Evolutionary conservation across 2,888 invertebrate species (phyloP), one percentile per base, ranked within the genome.

Genomic region (Cephalotes varians): DNA sequence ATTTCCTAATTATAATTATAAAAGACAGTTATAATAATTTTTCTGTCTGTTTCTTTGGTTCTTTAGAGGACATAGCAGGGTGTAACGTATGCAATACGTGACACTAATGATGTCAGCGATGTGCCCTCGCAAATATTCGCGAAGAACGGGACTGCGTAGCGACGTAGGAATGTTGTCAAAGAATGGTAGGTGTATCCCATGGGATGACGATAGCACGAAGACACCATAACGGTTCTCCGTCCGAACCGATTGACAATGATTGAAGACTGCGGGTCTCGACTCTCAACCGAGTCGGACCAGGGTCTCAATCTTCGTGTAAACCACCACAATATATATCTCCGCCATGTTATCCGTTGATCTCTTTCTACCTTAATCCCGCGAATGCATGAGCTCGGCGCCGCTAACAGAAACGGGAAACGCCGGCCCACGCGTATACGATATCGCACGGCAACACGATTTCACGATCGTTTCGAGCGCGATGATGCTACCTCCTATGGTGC

Each of bases 231-330:
- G 92, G 92, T 92, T 90, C 90, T 89, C 90, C 89, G 90, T 91
- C 86, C 89, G 88, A 91, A 90, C 89, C 91, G 92, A 92, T 92
- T 92, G 92, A 91, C 92, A 91, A 91, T 91, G 92, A 92, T 92
- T 92, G 92, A 92, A 89, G 85, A 89, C 87, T 88, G 86, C 82
- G 87, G 84, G 86, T 82, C 85, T 87, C 83, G 86, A 86, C 84
- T 87, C 37, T 37, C 37, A 25, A 54, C 58, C 80, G 65, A n/a
- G 82, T 81, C 83, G 44, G 72, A 80, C 34, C 79, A 56, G 67
- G 67, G 60, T 80, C 67, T 83, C 72, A 60, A 79, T 62, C 83
- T 85, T 64, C 82, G 74, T 83, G 85, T 83, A 88, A 85, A 88
- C 65, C 87, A 85, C 74, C 62, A n/a, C n/a, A 85, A 83, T 88